Conservation (phyloP, 2,888 invertebrate species). For the Ennomos quercinarius region DNA sequence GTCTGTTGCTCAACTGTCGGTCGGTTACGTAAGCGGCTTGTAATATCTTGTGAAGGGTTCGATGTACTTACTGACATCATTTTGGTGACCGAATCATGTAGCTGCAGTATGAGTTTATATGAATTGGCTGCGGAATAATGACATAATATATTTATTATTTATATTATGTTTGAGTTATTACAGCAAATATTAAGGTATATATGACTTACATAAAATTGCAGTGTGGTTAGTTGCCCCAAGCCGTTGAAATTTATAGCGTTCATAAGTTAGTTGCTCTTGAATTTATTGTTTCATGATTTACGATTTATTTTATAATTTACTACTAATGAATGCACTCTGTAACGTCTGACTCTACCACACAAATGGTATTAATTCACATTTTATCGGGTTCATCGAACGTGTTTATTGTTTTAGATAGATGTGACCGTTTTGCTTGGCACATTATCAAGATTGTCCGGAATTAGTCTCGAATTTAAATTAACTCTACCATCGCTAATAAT, state of each 20-base stretch:
- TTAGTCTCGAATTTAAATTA: constrained; percentile 49
- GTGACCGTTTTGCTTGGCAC: constrained; percentile 56
- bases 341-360: constrained; percentile 24
- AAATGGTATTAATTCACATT: constrained; percentile 34
- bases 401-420: constrained; percentile 48
- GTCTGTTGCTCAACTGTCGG: constrained; percentile 73
- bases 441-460: constrained; percentile 51
- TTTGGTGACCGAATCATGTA: constrained; percentile 29
- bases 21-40: constrained; percentile 69
- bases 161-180: too few relatives aligned
- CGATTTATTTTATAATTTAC: constrained; percentile 45
- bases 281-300: constrained; percentile 50
- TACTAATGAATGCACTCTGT: constrained; percentile 46
- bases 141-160: not conserved
- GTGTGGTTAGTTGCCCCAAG: constrained; percentile 50
- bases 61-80: constrained; percentile 61
- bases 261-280: constrained; percentile 50
- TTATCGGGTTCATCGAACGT: constrained; percentile 57
- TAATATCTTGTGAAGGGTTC: constrained; percentile 68
- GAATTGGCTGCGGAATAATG: not conserved
- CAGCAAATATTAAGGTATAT: not conserved
- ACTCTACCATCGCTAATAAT: constrained; percentile 44
- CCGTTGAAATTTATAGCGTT: constrained; percentile 50
- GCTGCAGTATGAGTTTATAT: constrained; percentile 3
- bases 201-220: constrained; percentile 26